A percentile compares a stretch with the other conserved stretches of the same genome.
phyloP scores from a whole-genome alignment of 2,888 invertebrate species.

The Dynastes maya region DNA sequence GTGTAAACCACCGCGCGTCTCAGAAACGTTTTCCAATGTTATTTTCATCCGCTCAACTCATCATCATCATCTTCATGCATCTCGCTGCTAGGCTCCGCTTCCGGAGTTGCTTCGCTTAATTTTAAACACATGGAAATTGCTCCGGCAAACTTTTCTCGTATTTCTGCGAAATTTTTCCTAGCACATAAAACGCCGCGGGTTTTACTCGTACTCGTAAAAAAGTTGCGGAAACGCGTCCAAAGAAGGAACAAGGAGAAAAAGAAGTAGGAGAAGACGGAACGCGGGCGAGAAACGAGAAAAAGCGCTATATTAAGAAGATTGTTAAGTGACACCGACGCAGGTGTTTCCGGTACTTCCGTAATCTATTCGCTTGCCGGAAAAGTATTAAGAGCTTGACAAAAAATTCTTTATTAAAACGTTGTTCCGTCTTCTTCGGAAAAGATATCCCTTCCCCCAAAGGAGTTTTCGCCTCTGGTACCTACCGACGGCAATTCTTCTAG shows the following conservation, averaged over 20 bases:
- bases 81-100: neutral
- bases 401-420: conserved; percentile 69
- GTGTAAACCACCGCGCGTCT: too few relatives aligned
- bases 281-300: conserved; percentile 16
- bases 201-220: conserved; percentile 16
- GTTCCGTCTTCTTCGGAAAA: conserved; percentile 56
- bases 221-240: conserved; percentile 1
- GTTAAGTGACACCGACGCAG: conserved; percentile 67
- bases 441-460: conserved; percentile 55
- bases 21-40: too few relatives aligned
- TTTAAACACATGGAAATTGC: conserved; percentile 11
- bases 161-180: conserved; percentile 27
- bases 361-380: conserved; percentile 63
- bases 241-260: conserved; percentile 11
- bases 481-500: conserved; percentile 21
- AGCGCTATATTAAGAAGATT: conserved; percentile 61
- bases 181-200: conserved; percentile 22
- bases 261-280: conserved; percentile 54
- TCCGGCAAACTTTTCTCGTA: conserved; percentile 36
- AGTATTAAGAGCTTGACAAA: conserved; percentile 67
- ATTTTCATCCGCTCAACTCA: neutral
- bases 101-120: neutral
- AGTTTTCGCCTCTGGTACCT: conserved; percentile 8
- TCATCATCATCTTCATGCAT: conserved; percentile 3
- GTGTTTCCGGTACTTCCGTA: conserved; percentile 63